A percentile compares a stretch with the other conserved stretches of the same genome.
These are phyloP conservation scores for Drosophila meridionalis DNA, from an alignment of 2,888 invertebrate genomes.

Conservation along the genomic window DNA sequence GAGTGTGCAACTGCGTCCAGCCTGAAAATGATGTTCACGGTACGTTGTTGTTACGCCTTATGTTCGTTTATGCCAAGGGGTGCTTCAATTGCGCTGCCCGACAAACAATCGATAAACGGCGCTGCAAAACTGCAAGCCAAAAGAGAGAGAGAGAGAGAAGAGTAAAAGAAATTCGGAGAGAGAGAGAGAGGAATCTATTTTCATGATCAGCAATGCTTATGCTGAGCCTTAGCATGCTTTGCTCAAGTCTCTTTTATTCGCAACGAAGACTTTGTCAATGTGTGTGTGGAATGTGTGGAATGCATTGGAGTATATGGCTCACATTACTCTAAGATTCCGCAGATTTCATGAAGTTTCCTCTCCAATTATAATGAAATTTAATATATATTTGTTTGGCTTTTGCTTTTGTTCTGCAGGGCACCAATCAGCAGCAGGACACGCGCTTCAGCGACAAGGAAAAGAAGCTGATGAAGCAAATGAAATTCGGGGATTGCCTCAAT, in stretches of 20 bases:
- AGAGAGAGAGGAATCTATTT: slow-evolving; percentile 10
- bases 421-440: slow-evolving; percentile 99
- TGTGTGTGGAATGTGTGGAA: background rate
- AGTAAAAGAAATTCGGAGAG: background rate
- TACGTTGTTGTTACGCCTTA: slow-evolving; percentile 66
- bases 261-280: background rate
- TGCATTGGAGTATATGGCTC: background rate
- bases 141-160: slow-evolving; percentile 14
- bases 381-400: background rate
- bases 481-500: slow-evolving; percentile 96
- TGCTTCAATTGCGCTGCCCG: slow-evolving; percentile 33
- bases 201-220: slow-evolving; percentile 25
- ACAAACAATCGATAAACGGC: slow-evolving; percentile 70
- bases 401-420: slow-evolving; percentile 89
- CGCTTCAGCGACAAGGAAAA: slow-evolving; percentile 99
- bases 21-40: slow-evolving; percentile 83
- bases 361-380: background rate
- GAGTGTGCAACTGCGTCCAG: slow-evolving; percentile 33
- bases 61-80: slow-evolving; percentile 26
- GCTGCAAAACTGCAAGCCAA: slow-evolving; percentile 35
- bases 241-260: background rate
- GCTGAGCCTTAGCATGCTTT: background rate
- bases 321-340: no score
- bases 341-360: background rate
- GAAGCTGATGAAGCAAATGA: slow-evolving; percentile 99